phyloP scores from a whole-genome alignment of 2,888 invertebrate species.

The Lasius platythorax region DNA sequence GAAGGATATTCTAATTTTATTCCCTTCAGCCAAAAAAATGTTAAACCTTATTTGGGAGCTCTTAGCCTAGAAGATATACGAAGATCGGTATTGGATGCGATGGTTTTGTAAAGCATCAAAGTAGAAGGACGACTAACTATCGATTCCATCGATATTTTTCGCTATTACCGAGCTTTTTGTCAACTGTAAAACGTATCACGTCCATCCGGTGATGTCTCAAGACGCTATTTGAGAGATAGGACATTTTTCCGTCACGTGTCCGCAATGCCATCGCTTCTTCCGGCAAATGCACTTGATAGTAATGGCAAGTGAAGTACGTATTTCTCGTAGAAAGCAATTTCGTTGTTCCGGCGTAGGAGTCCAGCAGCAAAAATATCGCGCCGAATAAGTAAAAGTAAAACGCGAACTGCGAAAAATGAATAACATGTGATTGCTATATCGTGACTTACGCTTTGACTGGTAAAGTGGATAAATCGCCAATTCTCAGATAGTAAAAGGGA shows the following conservation, averaged over 20 bases:
- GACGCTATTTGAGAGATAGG: background rate
- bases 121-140: background rate
- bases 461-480: conserved; percentile 13
- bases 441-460: conserved; percentile 3
- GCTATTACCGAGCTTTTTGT: conserved; percentile 6
- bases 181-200: conserved; percentile 62
- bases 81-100: background rate
- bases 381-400: conserved; percentile 65
- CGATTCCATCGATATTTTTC: background rate
- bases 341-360: conserved; percentile 48
- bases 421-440: conserved; percentile 29
- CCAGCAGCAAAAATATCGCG: conserved; percentile 65
- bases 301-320: conserved; percentile 32
- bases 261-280: conserved; percentile 58
- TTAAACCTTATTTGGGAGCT: conserved; percentile 4
- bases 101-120: background rate
- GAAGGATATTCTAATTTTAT: background rate
- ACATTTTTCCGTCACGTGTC: background rate
- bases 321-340: conserved; percentile 15
- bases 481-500: background rate
- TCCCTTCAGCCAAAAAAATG: background rate
- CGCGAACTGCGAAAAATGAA: conserved; percentile 64
- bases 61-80: conserved; percentile 3
- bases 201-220: conserved; percentile 30
- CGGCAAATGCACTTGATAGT: conserved; percentile 70